Evolutionary conservation across 2,888 invertebrate genomes (phyloP), one percentile per base, ranked within the genome.

Genomic region (Aphidoletes aphidimyza): DNA sequence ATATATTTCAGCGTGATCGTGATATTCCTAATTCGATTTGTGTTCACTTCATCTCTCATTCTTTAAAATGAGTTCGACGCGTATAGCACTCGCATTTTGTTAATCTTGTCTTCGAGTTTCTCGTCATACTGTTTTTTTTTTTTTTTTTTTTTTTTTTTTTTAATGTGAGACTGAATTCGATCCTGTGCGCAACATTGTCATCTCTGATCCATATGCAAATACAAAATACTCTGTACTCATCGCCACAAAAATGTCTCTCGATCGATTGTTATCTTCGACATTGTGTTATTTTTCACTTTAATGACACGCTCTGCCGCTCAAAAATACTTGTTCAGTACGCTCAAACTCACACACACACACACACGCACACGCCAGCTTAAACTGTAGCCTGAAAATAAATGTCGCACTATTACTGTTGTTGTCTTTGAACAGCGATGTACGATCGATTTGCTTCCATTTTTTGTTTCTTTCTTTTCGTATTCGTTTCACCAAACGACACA

Each of bases 201-300:
- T 54, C 54, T 22, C 42, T 42, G 8, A 42, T 3, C 54, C 1
- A 54, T 69, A 14, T 69, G 14, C 30, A 69, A 11, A 3, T 69
- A 34, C 2, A 69, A 34, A 17, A n/a, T 30, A 30, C n/a, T n/a
- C n/a, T 69, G 54, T 8, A 2, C 54, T 2, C 26, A 6, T n/a
- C 26, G 19, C 17, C 2, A 54, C 47, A 14, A 30, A 69, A 69
- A 69, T 69, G 69, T 69, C 69, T 69, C 47, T 47, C 69, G 69
- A 69, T 69, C 69, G 69, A 69, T 69, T 69, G 69, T 69, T 30
- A 69, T 69, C 69, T 69, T 26, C 11, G 17, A 69, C 69, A 69
- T 69, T 69, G 30, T 69, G n/a, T 69, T 30, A 69, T 69, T 54
- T 26, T 54, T 26, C 54, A 54, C 54, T 54, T 11, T 69, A 69